These are phyloP conservation scores for Zygogramma bicolorata DNA, from an alignment of 2,888 invertebrate species.

Conservation along the genomic window DNA sequence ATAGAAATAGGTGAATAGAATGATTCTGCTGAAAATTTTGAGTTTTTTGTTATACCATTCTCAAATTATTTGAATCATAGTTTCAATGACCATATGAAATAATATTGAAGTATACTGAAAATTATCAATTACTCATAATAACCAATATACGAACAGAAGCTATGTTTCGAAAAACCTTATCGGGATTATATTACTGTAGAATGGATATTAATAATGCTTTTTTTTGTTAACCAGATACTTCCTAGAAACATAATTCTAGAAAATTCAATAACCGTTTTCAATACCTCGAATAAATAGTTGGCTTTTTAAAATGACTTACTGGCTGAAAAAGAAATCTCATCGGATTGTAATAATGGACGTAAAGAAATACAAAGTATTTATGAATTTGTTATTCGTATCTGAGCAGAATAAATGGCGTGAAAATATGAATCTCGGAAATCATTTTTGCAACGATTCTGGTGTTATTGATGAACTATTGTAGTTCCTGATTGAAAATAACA, in stretches of 20 bases:
- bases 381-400: neutral
- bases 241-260: neutral
- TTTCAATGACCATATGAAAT: no score
- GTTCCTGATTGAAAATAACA: neutral
- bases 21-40: no score
- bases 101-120: neutral
- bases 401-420: neutral
- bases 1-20: no score
- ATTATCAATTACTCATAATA: neutral
- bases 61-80: no score
- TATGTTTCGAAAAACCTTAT: neutral
- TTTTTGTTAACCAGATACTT: neutral
- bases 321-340: neutral
- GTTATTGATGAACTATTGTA: neutral
- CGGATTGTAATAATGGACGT: neutral
- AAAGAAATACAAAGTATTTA: neutral
- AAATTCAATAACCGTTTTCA: neutral
- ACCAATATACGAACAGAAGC: no score
- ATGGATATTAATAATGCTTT: neutral
- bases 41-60: no score
- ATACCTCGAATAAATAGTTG: neutral
- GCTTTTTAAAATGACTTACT: neutral
- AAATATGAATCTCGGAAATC: neutral
- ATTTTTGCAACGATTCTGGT: neutral
- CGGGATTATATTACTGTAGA: neutral